A percentile compares a stretch with the other conserved stretches of the same genome.
phyloP scores from a whole-genome alignment of 2,797 vertebrate genomes.

The Perodicticus potto region DNA sequence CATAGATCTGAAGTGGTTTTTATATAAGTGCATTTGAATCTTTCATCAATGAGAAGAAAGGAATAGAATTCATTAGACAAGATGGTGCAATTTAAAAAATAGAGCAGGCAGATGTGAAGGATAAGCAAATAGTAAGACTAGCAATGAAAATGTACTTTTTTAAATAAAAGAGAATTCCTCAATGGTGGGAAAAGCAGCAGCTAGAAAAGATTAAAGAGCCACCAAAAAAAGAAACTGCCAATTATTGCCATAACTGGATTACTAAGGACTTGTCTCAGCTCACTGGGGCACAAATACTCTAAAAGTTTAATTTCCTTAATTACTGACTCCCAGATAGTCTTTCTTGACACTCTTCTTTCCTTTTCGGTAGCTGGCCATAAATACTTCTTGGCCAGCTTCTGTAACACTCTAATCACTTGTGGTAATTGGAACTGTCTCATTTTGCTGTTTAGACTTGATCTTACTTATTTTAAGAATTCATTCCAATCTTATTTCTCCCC shows the following conservation, averaged over 20 bases:
- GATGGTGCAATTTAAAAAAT: background rate
- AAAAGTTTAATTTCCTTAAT: background rate
- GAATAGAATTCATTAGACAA: background rate
- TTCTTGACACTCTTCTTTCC: background rate
- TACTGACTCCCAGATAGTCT: background rate
- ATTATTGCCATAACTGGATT: background rate
- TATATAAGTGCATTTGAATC: slow-evolving; percentile 47
- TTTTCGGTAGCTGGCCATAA: background rate
- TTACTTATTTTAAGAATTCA: slow-evolving; percentile 40
- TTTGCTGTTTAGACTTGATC: slow-evolving; percentile 29
- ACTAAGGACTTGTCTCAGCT: background rate
- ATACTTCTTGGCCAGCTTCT: background rate
- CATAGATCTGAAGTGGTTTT: background rate
- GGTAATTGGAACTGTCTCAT: background rate
- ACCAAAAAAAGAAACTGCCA: background rate
- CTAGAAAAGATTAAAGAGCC: background rate
- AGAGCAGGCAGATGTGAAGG: background rate
- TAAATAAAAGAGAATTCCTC: background rate
- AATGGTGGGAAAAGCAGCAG: background rate
- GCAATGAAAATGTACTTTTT: slow-evolving; percentile 9
- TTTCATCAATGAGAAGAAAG: slow-evolving; percentile 13
- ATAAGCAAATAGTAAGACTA: background rate
- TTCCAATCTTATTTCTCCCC: background rate
- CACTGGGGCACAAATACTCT: background rate
- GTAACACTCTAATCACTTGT: rapidly evolving